Conservation (phyloP, 2,888 invertebrate species). For the Calameuta idolon region DNA sequence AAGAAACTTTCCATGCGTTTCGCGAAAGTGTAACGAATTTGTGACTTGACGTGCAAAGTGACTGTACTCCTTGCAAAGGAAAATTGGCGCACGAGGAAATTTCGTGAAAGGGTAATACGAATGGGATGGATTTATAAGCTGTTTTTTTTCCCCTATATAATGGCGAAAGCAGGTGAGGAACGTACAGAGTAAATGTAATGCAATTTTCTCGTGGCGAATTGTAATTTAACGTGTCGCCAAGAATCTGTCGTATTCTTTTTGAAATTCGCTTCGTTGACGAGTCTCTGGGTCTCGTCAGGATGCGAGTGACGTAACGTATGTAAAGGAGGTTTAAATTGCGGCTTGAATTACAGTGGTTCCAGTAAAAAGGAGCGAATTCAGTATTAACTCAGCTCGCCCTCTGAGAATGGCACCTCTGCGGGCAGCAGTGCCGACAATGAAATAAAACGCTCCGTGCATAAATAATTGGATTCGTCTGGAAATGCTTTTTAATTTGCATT, state of each 20-base stretch:
- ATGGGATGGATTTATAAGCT: not conserved
- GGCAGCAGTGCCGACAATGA: constrained; percentile 25
- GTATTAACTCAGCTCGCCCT: constrained; percentile 19
- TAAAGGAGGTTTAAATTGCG: constrained; percentile 24
- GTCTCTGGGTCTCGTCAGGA: not conserved
- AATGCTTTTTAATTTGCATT: constrained; percentile 41
- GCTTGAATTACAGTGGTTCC: constrained; percentile 18
- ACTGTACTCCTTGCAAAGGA: not conserved
- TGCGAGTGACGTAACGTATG: constrained; percentile 7
- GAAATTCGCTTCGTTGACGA: not conserved
- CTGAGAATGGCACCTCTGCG: constrained; percentile 26
- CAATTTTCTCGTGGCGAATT: not conserved
- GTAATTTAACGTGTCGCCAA: not conserved
- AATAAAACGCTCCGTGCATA: constrained; percentile 34
- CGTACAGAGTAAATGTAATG: not conserved
- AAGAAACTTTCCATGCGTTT: not conserved
- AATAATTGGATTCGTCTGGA: constrained; percentile 39
- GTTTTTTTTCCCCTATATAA: not conserved
- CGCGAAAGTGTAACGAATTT: not conserved
- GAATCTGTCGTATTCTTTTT: not conserved
- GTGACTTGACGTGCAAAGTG: not conserved
- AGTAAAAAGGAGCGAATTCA: constrained; percentile 15
- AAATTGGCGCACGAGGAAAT: not conserved
- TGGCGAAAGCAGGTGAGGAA: not conserved
- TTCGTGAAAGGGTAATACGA: not conserved